These are phyloP conservation scores for Leucopsar rothschildi DNA, from an alignment of 2,113 vertebrate species.

Conservation along the genomic window DNA sequence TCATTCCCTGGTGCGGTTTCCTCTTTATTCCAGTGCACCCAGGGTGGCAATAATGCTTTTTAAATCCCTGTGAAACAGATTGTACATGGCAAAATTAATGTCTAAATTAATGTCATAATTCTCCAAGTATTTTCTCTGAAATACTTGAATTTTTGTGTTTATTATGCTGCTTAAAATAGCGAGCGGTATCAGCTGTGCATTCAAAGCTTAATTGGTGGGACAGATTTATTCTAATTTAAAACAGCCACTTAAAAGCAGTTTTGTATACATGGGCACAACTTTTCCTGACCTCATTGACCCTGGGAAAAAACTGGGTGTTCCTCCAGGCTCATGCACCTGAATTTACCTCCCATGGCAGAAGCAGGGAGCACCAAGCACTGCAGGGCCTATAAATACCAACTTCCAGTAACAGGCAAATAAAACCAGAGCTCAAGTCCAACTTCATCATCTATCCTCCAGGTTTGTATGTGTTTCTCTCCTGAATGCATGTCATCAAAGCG, in stretches of 20 bases:
- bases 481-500: neutral
- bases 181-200: neutral
- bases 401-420: neutral
- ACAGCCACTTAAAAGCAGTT: slow-evolving; percentile 39
- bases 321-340: neutral
- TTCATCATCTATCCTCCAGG: neutral
- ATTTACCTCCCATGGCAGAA: neutral
- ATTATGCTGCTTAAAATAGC: slow-evolving; percentile 45
- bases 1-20: neutral
- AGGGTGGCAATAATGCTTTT: slow-evolving; percentile 65
- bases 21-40: slow-evolving; percentile 57
- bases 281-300: neutral
- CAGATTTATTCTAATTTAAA: slow-evolving; percentile 47
- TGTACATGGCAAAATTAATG: slow-evolving; percentile 44
- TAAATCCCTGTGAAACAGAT: slow-evolving; percentile 67
- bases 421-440: neutral
- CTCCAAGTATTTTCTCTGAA: slow-evolving; percentile 69
- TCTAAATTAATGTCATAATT: slow-evolving; percentile 61
- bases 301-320: neutral
- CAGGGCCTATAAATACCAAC: neutral
- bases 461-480: neutral
- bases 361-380: neutral
- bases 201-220: slow-evolving; percentile 41
- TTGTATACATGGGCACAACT: slow-evolving; percentile 41
- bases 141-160: slow-evolving; percentile 70